Base-by-base conservation (phyloP, 2,888 invertebrate species). In the Sinopyrophorus schimmeli region DNA sequence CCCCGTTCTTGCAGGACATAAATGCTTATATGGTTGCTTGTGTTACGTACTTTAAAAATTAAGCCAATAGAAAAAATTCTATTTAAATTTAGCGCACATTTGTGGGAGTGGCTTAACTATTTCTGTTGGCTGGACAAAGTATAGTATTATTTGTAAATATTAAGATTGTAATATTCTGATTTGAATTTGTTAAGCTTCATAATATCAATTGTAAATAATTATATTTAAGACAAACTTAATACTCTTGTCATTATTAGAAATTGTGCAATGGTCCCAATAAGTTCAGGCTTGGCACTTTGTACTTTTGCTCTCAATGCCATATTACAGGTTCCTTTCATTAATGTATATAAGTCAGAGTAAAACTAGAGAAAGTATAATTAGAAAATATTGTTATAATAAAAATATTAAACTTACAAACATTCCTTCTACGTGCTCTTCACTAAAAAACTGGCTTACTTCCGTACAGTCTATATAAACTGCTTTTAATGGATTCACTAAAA, bases 371-470 rank as follows among this genome's bases (percentile, higher is more conserved):
- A 35, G 18, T 26, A n/a, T 16, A 9, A 10, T 5, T 18, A 14
- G 27, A 15, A 17, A 39, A 15, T 12, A 12, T 16, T 11, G 4
- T 32, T n/a, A 20, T 5, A 14, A 14, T 41, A 5, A 20, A 2
- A 47, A 12, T 14, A 35, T 30, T 20, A 14, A 3, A 40, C 50
- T 47, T 57, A 81, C 80, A 68, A 73, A 69, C 41, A 77, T 65
- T 0, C 78, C 79, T 6, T 64, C 53, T 37, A 76, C 64, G 0
- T 64, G 62, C 5, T 55, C 76, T 2, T 80, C 77, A 38, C 74
- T 79, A 58, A 89, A 87, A 55, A 84, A 82, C 5, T 83, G 80
- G 31, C 85, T 83, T 21, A 88, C 82, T 69, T 93, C 92, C 1
- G 86, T 85, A 60, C 87, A 87, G 53, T 85, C 83, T 27, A 92